Evolutionary conservation across 30 jellyfish, hydroid and myxozoan genomes (phyloP), one percentile per base, ranked within the genome.

Genomic region (Rhopilema esculentum): DNA sequence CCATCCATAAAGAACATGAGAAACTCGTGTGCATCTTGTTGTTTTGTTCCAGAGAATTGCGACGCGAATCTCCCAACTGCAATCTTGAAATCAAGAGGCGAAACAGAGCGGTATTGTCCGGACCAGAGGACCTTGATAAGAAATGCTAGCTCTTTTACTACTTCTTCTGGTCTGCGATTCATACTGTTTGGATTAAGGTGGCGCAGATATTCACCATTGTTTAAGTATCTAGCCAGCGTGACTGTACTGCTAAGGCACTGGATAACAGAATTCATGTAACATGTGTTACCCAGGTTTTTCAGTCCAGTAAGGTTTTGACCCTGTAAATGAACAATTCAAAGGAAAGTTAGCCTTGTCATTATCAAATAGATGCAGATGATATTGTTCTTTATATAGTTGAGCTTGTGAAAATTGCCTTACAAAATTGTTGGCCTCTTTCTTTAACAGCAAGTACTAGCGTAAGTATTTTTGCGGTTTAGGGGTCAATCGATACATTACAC

Each of bases 91-190:
- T 94, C 99, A 48, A 52, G 18, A 2, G 99, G 99, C 12, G 99
- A 94, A 22, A 89, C 97, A 48, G 99, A 94, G 75, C 99, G 97
- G 67, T 94, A 94, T 73, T 89, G 96, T 19, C 99, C 99, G 81
- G 97, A 85, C 91, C 97, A 84, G 30, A 94, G 88, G 53, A 94
- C 99, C 63, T 79, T 90, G 80, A 94, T 22, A 19, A 94, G 89
- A 71, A 94, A 94, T n/a, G 95, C 96, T 16, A 94, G 87, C 79
- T 94, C 99, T 29, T 91, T 86, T 1, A 97, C 95, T 1, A 89
- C 80, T 74, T 84, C 97, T 25, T 95, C 97, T 85, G 99, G 94
- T 68, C 90, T 89, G 77, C 88, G 88, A 26, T 79, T 76, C 89
- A 81, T 85, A 26, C 94, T 94, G 77, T 88, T 49, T 57, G 75